Conservation (phyloP, 2,113 vertebrate genomes). For the Epinephelus cyanopodus region DNA sequence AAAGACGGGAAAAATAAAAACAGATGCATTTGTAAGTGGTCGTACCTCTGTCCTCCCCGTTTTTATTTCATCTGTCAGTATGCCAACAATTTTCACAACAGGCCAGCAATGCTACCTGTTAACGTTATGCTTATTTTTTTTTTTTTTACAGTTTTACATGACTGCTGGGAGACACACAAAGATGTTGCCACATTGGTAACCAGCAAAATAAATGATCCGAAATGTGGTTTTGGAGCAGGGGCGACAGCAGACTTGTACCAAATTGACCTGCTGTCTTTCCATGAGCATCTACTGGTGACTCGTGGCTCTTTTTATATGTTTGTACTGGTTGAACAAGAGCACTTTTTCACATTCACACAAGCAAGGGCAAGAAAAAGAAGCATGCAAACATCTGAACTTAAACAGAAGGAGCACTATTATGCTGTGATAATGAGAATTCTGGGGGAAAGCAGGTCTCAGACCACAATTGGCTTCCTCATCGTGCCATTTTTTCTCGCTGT, state of each 20-base stretch:
- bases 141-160: background rate
- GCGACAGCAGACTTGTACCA: background rate
- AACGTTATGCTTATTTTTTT: background rate
- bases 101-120: background rate
- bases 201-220: background rate
- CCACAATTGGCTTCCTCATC: conserved; percentile 57
- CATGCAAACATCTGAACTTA: conserved; percentile 52
- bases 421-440: conserved; percentile 80
- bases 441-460: conserved; percentile 57
- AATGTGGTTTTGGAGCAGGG: conserved; percentile 2
- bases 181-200: background rate
- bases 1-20: conserved; percentile 51
- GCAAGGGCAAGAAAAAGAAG: conserved; percentile 11
- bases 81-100: conserved; percentile 19
- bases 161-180: conserved; percentile 7
- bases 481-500: conserved; percentile 27
- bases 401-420: conserved; percentile 62
- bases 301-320: conserved; percentile 1
- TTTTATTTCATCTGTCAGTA: conserved; percentile 30
- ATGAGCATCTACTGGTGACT: conserved; percentile 12
- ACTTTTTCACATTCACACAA: conserved; percentile 1
- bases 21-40: conserved; percentile 30
- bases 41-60: background rate
- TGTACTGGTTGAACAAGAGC: conserved; percentile 55
- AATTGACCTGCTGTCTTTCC: background rate